phyloP scores from a whole-genome alignment of 2,113 vertebrate genomes.

The Xenotilapia longispinis region DNA sequence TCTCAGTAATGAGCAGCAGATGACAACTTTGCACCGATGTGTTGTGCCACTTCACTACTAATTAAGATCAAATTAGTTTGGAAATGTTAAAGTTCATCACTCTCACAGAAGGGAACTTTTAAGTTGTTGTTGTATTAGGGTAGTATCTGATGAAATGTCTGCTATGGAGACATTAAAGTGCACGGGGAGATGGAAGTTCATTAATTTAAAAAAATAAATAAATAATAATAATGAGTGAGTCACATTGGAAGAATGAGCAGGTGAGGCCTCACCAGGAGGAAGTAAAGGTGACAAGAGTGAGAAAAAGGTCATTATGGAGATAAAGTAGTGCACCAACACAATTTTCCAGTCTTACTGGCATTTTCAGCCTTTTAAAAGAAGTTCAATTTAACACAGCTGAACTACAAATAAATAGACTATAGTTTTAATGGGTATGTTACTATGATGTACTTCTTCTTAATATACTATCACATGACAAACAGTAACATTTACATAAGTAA shows the following conservation, averaged over 20 bases:
- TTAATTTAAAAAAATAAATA: not conserved
- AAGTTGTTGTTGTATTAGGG: not conserved
- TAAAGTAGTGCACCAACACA: not conserved
- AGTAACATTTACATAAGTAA: not conserved
- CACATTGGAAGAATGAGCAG: not conserved
- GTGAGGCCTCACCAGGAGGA: not conserved
- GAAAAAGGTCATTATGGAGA: not conserved
- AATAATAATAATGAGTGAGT: not conserved
- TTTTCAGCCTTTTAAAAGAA: not conserved
- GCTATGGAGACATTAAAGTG: not conserved
- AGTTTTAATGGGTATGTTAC: not conserved
- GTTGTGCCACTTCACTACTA: not conserved
- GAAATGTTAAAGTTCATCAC: conserved; percentile 34
- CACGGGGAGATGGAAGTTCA: not conserved
- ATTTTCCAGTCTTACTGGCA: not conserved
- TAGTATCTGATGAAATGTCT: not conserved
- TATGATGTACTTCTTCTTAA: not conserved
- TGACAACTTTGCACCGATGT: not conserved
- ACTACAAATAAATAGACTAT: not conserved
- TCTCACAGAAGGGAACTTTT: not conserved
- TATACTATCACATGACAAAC: not conserved
- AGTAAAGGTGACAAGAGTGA: not conserved
- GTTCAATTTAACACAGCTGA: not conserved
- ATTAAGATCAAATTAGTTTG: conserved; percentile 34
- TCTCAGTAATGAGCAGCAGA: conserved; percentile 4